Base-by-base conservation (phyloP, 2,888 invertebrate genomes). In the Tubiluchus corallicola region DNA sequence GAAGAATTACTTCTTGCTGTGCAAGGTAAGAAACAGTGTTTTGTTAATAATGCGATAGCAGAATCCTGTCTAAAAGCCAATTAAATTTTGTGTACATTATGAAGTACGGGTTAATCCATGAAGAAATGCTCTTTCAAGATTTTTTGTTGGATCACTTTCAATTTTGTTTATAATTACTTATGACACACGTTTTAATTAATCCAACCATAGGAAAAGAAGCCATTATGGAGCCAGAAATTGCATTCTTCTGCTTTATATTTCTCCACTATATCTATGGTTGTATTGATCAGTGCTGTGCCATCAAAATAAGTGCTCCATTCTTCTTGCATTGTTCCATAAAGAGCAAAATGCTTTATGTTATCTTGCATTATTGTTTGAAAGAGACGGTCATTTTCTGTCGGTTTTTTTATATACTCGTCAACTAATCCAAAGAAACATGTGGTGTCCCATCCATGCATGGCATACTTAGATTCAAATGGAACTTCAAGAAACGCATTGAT, bases 1-100 rank as follows among this genome's bases (percentile, higher is more conserved):
- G 92, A 92, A 53, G 94, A 94, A 66, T 66, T 85, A 17, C 70
- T 87, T 20, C 70, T 94, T 58, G 92, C 87, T 16, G 83, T 90
- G 21, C 83, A 88, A 58, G 90, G 87, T 58, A 74, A 78, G 47
- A 4, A n/a, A n/a, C n/a, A n/a, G n/a, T 19, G 15, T 17, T 41
- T 20, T 18, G 19, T 3, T 16, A 41, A 15, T 20, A 20, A 41
- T 40, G 4, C 3, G 20, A 5, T 15, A 4, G 4, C 29, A 16
- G 5, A 13, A 20, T 5, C 16, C 19, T 43, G 13, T 41, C n/a
- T 19, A n/a, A 41, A 19, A 41, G 15, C 18, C 15, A 20, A 41
- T 21, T 9, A 38, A 2, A 41, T 38, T 21, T 40, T 20, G 21
- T 9, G 18, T n/a, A n/a, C n/a, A n/a, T n/a, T n/a, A n/a, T n/a